These are phyloP conservation scores for Mobula hypostoma DNA, from an alignment of 2,113 vertebrate genomes.

Conservation along the genomic window DNA sequence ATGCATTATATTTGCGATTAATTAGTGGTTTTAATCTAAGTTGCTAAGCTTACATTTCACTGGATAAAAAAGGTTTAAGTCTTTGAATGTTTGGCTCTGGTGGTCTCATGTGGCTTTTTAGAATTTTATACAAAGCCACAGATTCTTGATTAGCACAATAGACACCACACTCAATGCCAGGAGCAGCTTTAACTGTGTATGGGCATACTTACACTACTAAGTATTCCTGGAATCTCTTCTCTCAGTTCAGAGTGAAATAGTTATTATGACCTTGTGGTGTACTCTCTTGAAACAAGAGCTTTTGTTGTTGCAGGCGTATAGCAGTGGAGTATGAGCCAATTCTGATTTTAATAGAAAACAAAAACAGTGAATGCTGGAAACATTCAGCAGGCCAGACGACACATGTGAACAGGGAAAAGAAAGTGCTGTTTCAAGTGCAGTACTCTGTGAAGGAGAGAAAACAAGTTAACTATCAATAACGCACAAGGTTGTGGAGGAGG, in stretches of 20 bases:
- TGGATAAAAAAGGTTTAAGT: background rate
- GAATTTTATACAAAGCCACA: background rate
- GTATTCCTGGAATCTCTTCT: background rate
- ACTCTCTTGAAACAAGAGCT: background rate
- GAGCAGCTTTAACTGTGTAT: background rate
- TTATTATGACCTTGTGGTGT: background rate
- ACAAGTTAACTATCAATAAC: too few relatives aligned
- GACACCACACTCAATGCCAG: background rate
- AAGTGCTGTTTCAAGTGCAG: too few relatives aligned
- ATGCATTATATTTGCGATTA: background rate
- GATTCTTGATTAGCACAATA: background rate
- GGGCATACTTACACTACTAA: too few relatives aligned
- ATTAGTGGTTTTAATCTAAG: background rate
- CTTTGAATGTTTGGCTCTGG: background rate
- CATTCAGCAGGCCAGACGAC: too few relatives aligned
- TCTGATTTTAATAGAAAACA: too few relatives aligned
- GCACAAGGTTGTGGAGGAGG: too few relatives aligned
- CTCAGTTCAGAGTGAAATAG: slow-evolving; percentile 15
- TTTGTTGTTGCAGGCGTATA: background rate
- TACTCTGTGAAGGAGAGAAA: too few relatives aligned
- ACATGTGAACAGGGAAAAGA: too few relatives aligned
- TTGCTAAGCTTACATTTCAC: background rate
- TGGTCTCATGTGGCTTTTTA: background rate
- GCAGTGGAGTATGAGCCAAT: too few relatives aligned
- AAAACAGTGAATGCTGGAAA: too few relatives aligned